Evolutionary conservation across 2,888 invertebrate species (phyloP).

Genomic region (Choristoneura rosaceana): DNA sequence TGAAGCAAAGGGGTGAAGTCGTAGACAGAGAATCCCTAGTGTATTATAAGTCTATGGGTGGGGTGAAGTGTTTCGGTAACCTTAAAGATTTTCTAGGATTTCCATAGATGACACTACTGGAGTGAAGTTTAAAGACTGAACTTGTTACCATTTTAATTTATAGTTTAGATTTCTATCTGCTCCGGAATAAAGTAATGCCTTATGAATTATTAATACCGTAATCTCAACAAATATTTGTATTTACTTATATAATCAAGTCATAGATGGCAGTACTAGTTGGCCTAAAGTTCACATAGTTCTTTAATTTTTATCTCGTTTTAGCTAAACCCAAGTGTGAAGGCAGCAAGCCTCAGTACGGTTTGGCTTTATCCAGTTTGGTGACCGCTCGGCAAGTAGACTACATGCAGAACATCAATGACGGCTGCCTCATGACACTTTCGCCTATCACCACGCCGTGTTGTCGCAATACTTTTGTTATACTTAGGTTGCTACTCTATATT

Average conservation of each 20-base stretch:
- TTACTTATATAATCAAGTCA: neutral
- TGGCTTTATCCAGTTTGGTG: slow-evolving; percentile 76
- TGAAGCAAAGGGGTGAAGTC: too few species aligned
- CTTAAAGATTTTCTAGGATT: neutral
- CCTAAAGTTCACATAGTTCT: neutral
- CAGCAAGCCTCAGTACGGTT: slow-evolving; percentile 65
- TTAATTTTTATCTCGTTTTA: slow-evolving; percentile 42
- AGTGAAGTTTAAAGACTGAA: neutral
- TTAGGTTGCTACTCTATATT: slow-evolving; percentile 55
- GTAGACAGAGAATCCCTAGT: too few species aligned
- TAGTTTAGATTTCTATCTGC: too few species aligned
- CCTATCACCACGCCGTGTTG: slow-evolving; percentile 80
- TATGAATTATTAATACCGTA: too few species aligned
- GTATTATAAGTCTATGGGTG: too few species aligned
- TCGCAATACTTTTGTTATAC: slow-evolving; percentile 77
- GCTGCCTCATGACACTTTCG: slow-evolving; percentile 77
- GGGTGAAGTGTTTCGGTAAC: too few species aligned
- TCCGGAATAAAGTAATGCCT: too few species aligned
- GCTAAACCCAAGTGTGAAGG: slow-evolving; percentile 53
- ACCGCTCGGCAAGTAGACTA: slow-evolving; percentile 76
- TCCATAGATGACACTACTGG: neutral
- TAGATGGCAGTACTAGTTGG: neutral
- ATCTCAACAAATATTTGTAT: too few species aligned
- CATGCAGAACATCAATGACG: slow-evolving; percentile 75
- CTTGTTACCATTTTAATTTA: neutral